These are phyloP conservation scores for Anoncus sp. DNA, from an alignment of 2,888 invertebrate species.

Conservation along the genomic window DNA sequence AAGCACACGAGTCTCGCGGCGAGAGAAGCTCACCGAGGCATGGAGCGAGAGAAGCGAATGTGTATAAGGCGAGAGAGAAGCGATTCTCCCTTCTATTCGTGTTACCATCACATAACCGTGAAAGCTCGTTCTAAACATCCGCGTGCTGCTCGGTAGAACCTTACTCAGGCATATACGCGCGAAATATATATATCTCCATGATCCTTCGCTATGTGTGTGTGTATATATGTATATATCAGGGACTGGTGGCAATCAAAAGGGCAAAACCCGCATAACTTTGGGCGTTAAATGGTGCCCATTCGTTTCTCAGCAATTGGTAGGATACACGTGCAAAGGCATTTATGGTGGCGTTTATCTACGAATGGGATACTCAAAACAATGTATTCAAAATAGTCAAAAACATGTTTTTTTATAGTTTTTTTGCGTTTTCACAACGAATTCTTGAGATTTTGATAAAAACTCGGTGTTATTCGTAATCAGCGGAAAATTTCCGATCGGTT, in stretches of 20 bases:
- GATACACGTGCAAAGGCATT: not conserved
- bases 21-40: conserved; percentile 49
- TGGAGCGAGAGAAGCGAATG: conserved; percentile 40
- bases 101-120: conserved; percentile 49
- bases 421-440: too few relatives aligned
- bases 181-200: not conserved
- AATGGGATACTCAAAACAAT: not conserved
- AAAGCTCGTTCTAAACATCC: conserved; percentile 62
- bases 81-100: conserved; percentile 23
- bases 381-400: too few relatives aligned
- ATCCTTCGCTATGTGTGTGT: not conserved
- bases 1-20: conserved; percentile 48
- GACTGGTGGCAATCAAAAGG: not conserved
- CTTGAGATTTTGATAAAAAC: too few relatives aligned
- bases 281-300: not conserved
- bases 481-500: too few relatives aligned
- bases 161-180: conserved; percentile 17
- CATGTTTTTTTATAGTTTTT: too few relatives aligned
- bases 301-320: not conserved
- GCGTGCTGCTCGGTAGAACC: conserved; percentile 41
- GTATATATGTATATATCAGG: not conserved
- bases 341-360: not conserved
- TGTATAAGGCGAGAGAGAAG: conserved; percentile 15
- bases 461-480: too few relatives aligned
- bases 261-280: not conserved